Conservation (phyloP, 2,797 vertebrate species). For the Chelon labrosus region DNA sequence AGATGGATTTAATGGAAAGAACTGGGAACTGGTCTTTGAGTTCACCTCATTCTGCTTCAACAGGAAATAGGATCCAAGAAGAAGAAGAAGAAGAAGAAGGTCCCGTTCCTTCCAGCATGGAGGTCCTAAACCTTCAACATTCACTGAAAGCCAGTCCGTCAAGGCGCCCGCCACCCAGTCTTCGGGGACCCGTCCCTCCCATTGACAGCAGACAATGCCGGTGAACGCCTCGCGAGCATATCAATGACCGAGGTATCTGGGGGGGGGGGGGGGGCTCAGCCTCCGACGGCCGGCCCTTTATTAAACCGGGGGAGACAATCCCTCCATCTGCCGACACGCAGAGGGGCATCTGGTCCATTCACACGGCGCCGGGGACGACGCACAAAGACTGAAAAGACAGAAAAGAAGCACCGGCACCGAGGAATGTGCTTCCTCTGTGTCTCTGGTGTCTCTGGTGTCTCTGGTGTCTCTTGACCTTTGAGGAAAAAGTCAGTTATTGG, state of each 20-base stretch:
- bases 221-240: slow-evolving; percentile 67
- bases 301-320: slow-evolving; percentile 71
- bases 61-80: neutral
- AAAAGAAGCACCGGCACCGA: slow-evolving; percentile 61
- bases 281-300: slow-evolving; percentile 60
- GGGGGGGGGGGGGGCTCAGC: slow-evolving; percentile 57
- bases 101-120: slow-evolving; percentile 13
- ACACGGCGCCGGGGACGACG: slow-evolving; percentile 57
- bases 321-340: slow-evolving; percentile 77
- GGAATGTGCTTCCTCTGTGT: slow-evolving; percentile 66
- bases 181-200: slow-evolving; percentile 37
- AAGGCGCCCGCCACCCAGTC: slow-evolving; percentile 51
- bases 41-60: neutral
- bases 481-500: slow-evolving; percentile 17
- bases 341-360: slow-evolving; percentile 79
- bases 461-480: slow-evolving; percentile 44
- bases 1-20: slow-evolving; percentile 12
- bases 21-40: slow-evolving; percentile 10
- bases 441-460: too few relatives aligned
- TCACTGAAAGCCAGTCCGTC: slow-evolving; percentile 46
- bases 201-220: slow-evolving; percentile 61
- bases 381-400: slow-evolving; percentile 34
- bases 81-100: too few relatives aligned
- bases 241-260: slow-evolving; percentile 74
- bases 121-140: slow-evolving; percentile 32